Conservation (phyloP, 2,797 vertebrate genomes). For the Enteromius viviparus region DNA sequence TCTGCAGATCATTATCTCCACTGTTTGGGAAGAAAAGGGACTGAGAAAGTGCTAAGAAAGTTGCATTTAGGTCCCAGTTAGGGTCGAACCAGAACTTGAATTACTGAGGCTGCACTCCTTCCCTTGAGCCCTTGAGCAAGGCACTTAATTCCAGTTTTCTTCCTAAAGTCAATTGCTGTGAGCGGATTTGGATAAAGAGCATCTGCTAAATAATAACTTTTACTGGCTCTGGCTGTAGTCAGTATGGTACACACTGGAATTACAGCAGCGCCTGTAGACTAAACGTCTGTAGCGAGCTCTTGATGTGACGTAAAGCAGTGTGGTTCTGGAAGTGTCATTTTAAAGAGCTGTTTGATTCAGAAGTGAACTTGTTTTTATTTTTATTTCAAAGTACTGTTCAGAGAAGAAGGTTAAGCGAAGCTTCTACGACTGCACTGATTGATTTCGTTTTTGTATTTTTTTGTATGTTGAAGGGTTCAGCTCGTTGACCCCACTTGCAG, state of each 20-base stretch:
- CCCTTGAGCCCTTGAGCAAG: conserved; percentile 5
- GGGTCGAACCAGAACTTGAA: conserved; percentile 23
- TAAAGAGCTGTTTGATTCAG: conserved; percentile 13
- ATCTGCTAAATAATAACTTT: conserved; percentile 30
- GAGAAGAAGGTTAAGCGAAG: conserved; percentile 12
- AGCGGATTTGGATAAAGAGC: conserved; percentile 23
- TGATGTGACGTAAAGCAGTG: conserved; percentile 24
- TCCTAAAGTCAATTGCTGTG: conserved; percentile 8
- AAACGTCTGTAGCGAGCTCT: neutral
- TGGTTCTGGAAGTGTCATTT: conserved; percentile 10
- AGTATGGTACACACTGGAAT: conserved; percentile 42
- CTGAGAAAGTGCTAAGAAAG: conserved; percentile 17
- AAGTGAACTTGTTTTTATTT: conserved; percentile 59
- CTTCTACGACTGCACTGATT: conserved; percentile 37
- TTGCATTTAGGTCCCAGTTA: neutral
- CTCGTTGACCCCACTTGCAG: neutral
- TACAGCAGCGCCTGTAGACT: conserved; percentile 11
- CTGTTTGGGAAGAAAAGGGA: conserved; percentile 19
- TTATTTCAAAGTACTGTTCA: conserved; percentile 14
- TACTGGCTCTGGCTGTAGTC: conserved; percentile 13
- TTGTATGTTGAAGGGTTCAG: neutral
- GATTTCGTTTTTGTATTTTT: neutral
- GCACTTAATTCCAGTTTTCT: conserved; percentile 38
- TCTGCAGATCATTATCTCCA: neutral
- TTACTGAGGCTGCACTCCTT: neutral